Percentiles rank a stretch among this genome's conserved stretches.
Conservation (phyloP, 2,888 invertebrate genomes). For the Tenthredo distinguenda region DNA sequence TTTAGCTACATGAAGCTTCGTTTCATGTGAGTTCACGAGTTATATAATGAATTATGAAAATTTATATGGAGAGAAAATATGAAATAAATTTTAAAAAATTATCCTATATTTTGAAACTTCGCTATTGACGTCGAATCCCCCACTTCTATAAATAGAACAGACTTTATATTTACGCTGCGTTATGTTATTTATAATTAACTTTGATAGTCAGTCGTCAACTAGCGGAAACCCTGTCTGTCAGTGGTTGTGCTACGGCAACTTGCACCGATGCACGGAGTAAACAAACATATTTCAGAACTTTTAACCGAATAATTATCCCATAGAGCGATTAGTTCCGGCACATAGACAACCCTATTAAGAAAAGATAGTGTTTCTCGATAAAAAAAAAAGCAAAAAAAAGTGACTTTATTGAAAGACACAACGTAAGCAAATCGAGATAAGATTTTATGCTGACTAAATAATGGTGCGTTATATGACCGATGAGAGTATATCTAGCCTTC, state of each 20-base stretch:
- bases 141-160: not conserved
- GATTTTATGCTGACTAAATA: constrained; percentile 37
- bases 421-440: constrained; percentile 50
- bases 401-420: not conserved
- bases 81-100: not conserved
- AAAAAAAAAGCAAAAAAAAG: not conserved
- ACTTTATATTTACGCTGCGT: not conserved
- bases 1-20: not conserved
- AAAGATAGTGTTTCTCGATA: not conserved
- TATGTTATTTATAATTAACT: constrained; percentile 25
- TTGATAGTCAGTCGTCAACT: not conserved
- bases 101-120: not conserved
- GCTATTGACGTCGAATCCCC: not conserved
- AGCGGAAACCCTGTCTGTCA: not conserved
- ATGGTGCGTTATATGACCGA: constrained; percentile 35
- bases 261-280: not conserved
- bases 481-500: not conserved
- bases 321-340: not conserved
- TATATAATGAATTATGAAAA: not conserved
- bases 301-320: not conserved
- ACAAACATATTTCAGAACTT: constrained; percentile 44
- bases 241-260: not conserved
- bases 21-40: not conserved
- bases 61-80: not conserved
- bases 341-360: not conserved